These are phyloP conservation scores for Diaprepes abbreviatus DNA, from an alignment of 2,888 invertebrate genomes.

Conservation along the genomic window DNA sequence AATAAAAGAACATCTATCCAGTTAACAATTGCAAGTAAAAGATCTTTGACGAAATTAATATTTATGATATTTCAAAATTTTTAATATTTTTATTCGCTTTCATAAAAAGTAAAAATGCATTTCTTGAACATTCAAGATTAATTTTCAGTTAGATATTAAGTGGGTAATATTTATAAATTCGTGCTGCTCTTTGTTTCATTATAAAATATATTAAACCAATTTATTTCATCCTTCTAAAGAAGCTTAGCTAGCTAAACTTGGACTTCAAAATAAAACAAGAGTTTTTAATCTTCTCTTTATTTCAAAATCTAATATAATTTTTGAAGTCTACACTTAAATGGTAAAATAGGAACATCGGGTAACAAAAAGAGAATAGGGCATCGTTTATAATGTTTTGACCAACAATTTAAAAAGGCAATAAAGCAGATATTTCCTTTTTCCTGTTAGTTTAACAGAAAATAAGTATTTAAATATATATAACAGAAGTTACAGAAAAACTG, in stretches of 20 bases:
- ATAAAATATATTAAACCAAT: background rate
- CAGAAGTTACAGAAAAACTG: too few relatives aligned
- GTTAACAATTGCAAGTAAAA: too few relatives aligned
- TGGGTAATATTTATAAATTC: background rate
- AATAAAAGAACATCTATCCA: too few relatives aligned
- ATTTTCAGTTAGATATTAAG: background rate
- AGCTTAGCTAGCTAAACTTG: background rate
- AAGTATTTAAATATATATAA: background rate
- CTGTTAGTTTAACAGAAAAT: too few relatives aligned
- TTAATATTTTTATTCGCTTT: background rate
- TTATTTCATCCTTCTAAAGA: background rate
- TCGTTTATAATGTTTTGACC: background rate
- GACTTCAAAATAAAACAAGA: slow-evolving; percentile 5
- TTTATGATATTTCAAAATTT: background rate
- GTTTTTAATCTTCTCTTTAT: slow-evolving; percentile 31
- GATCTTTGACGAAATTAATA: too few relatives aligned
- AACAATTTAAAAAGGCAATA: background rate
- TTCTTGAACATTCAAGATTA: background rate
- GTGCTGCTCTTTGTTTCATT: background rate
- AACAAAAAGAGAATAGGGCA: background rate
- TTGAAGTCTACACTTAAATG: slow-evolving; percentile 15
- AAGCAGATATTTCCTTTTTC: background rate
- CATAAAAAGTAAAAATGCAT: background rate
- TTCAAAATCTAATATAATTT: slow-evolving; percentile 25
- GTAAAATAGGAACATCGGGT: background rate